Conservation (phyloP, 1,140 invertebrate species). For the Drosophila simulans region DNA sequence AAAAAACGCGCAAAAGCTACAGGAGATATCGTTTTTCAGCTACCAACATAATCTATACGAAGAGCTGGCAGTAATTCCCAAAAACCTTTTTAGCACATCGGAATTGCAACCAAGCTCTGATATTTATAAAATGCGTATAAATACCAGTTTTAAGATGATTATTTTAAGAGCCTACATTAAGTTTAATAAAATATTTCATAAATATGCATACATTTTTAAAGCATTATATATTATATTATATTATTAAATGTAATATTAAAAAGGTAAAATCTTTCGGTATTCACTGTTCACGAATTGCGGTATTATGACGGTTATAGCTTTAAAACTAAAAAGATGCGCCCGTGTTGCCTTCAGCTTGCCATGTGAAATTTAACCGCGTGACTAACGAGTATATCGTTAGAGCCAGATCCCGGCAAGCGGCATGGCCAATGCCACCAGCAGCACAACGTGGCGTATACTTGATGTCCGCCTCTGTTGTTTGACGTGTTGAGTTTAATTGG, state of each 20-base stretch:
- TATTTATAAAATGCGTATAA: too few relatives aligned
- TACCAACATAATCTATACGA: neutral
- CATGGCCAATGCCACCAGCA: constrained; percentile 52
- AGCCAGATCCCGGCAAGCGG: constrained; percentile 43
- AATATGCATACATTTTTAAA: too few relatives aligned
- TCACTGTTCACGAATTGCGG: neutral
- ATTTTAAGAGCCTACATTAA: too few relatives aligned
- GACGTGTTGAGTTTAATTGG: constrained; percentile 81
- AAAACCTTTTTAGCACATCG: neutral
- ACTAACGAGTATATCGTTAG: constrained; percentile 80
- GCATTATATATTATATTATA: too few relatives aligned
- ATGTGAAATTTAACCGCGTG: constrained; percentile 77
- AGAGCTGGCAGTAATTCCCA: neutral
- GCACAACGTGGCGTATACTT: constrained; percentile 70
- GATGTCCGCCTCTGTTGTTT: constrained; percentile 71
- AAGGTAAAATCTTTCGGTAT: too few relatives aligned
- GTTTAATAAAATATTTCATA: too few relatives aligned
- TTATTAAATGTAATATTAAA: neutral
- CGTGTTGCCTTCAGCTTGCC: constrained; percentile 31
- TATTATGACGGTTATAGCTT: constrained; percentile 26
- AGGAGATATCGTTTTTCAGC: neutral
- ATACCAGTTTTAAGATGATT: too few relatives aligned
- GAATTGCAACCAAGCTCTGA: too few relatives aligned
- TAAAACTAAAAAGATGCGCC: constrained; percentile 62
- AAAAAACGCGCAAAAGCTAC: constrained; percentile 11